Base-by-base conservation (phyloP, 2,113 vertebrate genomes). In the Clinocottus analis region DNA sequence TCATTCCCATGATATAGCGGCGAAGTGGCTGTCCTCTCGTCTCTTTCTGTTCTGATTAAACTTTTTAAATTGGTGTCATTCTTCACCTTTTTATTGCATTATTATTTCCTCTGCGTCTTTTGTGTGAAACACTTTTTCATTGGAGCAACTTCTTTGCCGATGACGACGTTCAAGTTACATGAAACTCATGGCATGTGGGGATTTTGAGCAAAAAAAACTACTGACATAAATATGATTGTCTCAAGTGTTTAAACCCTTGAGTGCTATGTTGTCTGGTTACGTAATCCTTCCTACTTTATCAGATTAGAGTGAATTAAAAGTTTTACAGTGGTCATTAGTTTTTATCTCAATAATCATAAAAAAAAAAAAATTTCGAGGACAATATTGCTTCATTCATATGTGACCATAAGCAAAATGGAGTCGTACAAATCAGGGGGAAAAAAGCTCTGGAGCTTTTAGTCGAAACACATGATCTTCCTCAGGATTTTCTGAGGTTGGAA, bases 1-100 rank as follows among this genome's bases (percentile, higher is more conserved):
- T 53, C 49, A 53, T 68, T 80, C 33, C 60, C n/a, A 55, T 31
- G 53, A 79, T 68, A 35, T 5, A 12, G 45, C 31, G 25, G 51
- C 69, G 51, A 70, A 72, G 59, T 27, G 14, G 6, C 73, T 77
- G 35, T 49, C 21, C 11, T 61, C 72, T 37, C 33, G 23, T 66
- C 41, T 71, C 63, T 58, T 73, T 25, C 29, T 75, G 60, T 74
- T 74, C 49, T 72, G 56, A 92, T 85, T 87, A 89, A 89, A 92
- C 23, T 68, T 87, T 77, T 60, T 71, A 39, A 88, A 78, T 51
- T 23, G 75, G 60, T 61, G 14, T 84, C 12, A 4, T 53, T 72
- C 2, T 49, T 77, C 0, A 16, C 62, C 63, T 17, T 37, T 39
- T 37, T 39, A 47, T 31, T 45, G 6, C 21, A 43, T 49, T 66